Evolutionary conservation across 2,113 vertebrate genomes (phyloP), one percentile per base, ranked within the genome.

Genomic region (Psammodynastes pulverulentus): DNA sequence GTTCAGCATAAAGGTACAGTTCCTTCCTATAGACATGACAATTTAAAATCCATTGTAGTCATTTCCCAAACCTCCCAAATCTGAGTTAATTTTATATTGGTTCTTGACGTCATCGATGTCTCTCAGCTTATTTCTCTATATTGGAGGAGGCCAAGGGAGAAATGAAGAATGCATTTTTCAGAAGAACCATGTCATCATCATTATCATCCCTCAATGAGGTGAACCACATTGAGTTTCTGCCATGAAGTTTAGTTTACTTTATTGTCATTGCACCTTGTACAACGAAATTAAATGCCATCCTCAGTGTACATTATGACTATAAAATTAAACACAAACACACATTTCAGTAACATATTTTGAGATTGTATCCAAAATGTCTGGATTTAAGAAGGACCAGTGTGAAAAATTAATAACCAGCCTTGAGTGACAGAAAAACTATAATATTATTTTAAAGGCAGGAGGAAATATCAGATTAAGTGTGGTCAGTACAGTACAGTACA

Each of bases 401-500:
- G 39, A 26, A 58, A 87, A 51, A 91, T 13, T 87, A 51, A 53
- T 92, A 92, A 23, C 4, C 45, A 46, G 17, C 10, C 72, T 90
- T 49, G 17, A 19, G 26, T 51, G 84, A 56, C 26, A 48, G 21
- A 7, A 84, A 52, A 90, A 43, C 8, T 0, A 8, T 93, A 91
- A 85, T 85, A 94, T 48, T 53, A 34, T 58, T n/a, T 92, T 92
- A 10, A 21, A 52, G 79, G 88, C 92, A 43, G 10, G 23, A 24
- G 88, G 51, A 53, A 51, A 90, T 91, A 90, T 62, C 0, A 2
- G 29, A 1, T 29, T 72, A 92, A 39, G 72, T 7, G 23, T 89
- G 0, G 0, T 0, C 34, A 85, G 46, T n/a, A n/a, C n/a, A n/a
- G n/a, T n/a, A 62, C 3, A 5, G 34, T 86, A 92, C 89, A 39